Percentiles rank a stretch among this genome's conserved stretches.
These are phyloP conservation scores for Semaprochilodus insignis DNA, from an alignment of 2,797 vertebrate genomes.

Conservation along the genomic window DNA sequence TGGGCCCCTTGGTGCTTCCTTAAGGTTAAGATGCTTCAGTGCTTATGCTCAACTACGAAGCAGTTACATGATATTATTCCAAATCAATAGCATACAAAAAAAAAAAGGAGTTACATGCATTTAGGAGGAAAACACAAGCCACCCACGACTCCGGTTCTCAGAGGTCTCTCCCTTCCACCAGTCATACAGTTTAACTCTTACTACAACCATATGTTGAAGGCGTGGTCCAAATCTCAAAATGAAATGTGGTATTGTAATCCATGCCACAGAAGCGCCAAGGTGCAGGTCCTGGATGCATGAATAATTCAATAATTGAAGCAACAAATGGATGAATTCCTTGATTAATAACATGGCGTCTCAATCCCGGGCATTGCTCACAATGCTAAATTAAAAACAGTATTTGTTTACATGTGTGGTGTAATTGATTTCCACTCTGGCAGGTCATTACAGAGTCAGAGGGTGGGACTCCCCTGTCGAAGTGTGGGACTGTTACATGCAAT, in stretches of 20 bases:
- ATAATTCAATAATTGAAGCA: neutral
- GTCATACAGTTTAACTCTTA: no score
- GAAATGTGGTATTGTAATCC: neutral
- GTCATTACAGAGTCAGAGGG: constrained; percentile 34
- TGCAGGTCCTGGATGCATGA: neutral
- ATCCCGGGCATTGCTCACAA: neutral
- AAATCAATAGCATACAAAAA: no score
- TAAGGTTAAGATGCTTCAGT: no score
- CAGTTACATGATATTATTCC: no score
- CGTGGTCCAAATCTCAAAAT: neutral
- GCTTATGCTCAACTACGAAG: no score
- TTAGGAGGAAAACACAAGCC: no score
- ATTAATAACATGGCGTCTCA: neutral
- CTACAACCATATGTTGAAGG: no score
- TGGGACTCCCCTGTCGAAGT: constrained; percentile 19
- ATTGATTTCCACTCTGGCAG: constrained; percentile 28
- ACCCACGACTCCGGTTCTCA: no score
- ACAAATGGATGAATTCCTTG: neutral
- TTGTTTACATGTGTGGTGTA: constrained; percentile 34
- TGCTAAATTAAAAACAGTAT: constrained; percentile 24
- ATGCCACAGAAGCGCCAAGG: neutral
- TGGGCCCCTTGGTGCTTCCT: no score
- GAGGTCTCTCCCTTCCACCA: no score
- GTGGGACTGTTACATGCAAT: constrained; percentile 26
- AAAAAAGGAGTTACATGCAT: no score